A percentile compares a stretch with the other conserved stretches of the same genome.
Evolutionary conservation across 2,888 invertebrate species (phyloP).

Genomic region (Meandrusa payeni): DNA sequence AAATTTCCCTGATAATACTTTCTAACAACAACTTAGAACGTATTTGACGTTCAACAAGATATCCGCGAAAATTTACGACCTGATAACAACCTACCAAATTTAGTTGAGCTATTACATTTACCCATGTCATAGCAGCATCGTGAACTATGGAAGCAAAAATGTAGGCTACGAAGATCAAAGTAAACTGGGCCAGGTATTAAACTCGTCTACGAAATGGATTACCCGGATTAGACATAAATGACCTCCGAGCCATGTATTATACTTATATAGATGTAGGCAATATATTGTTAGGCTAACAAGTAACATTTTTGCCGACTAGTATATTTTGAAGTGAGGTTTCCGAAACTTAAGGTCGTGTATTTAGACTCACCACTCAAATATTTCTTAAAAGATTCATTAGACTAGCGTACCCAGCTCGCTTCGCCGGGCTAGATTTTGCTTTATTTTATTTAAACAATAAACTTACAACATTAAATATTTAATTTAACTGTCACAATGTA

Average conservation of each 20-base stretch:
- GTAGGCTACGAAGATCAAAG: constrained; percentile 41
- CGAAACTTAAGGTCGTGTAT: too few species aligned
- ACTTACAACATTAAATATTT: too few species aligned
- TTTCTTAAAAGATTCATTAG: too few species aligned
- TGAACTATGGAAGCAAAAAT: constrained; percentile 26
- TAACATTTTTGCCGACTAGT: too few species aligned
- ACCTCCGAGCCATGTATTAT: constrained; percentile 62
- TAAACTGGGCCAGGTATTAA: constrained; percentile 52
- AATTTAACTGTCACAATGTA: too few species aligned
- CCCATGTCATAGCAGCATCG: not conserved
- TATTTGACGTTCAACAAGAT: constrained; percentile 64
- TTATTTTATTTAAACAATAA: too few species aligned
- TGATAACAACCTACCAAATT: constrained; percentile 65
- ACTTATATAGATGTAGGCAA: constrained; percentile 49
- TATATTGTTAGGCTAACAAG: constrained; percentile 25
- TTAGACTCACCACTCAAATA: too few species aligned
- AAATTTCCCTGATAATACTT: constrained; percentile 34
- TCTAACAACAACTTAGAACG: constrained; percentile 51
- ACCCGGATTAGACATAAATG: constrained; percentile 69
- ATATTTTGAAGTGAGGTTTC: too few species aligned
- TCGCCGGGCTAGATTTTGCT: too few species aligned
- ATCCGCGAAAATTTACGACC: constrained; percentile 71
- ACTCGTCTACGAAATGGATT: constrained; percentile 73
- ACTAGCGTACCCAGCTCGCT: too few species aligned
- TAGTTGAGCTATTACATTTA: constrained; percentile 40